These are phyloP conservation scores for Sinodicranocentrus sp. DNA, from an alignment of 2,888 invertebrate species.

Conservation along the genomic window DNA sequence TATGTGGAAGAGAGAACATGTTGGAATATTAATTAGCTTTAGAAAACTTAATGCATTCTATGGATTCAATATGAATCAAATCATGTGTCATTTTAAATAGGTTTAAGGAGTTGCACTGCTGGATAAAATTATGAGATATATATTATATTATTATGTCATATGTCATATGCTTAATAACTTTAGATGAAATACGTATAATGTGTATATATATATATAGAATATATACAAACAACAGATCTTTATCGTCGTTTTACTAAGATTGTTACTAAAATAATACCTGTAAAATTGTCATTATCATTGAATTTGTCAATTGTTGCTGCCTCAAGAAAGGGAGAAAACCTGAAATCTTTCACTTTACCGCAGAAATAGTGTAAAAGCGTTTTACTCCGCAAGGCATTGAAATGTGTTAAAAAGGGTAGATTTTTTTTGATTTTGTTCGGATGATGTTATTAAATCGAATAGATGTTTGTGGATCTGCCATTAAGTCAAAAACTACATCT, in stretches of 20 bases:
- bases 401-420: too few species aligned
- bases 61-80: background rate
- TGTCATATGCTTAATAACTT: too few species aligned
- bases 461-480: too few species aligned
- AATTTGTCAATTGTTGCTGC: slow-evolving; percentile 17
- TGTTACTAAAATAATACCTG: background rate
- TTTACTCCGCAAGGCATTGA: too few species aligned
- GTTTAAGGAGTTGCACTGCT: too few species aligned
- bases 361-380: background rate
- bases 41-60: background rate
- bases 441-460: too few species aligned
- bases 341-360: slow-evolving; percentile 56
- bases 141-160: too few species aligned
- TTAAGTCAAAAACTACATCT: too few species aligned
- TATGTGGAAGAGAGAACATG: too few species aligned
- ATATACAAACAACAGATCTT: slow-evolving; percentile 23
- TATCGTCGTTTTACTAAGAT: slow-evolving; percentile 21
- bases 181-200: too few species aligned
- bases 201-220: background rate
- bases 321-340: slow-evolving; percentile 38
- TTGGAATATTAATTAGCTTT: background rate
- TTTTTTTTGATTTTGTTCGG: too few species aligned
- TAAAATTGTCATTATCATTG: background rate
- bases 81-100: slow-evolving; percentile 13
- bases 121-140: too few species aligned